Conservation (phyloP, 2,888 invertebrate genomes). For the Mesochorus sp. region DNA sequence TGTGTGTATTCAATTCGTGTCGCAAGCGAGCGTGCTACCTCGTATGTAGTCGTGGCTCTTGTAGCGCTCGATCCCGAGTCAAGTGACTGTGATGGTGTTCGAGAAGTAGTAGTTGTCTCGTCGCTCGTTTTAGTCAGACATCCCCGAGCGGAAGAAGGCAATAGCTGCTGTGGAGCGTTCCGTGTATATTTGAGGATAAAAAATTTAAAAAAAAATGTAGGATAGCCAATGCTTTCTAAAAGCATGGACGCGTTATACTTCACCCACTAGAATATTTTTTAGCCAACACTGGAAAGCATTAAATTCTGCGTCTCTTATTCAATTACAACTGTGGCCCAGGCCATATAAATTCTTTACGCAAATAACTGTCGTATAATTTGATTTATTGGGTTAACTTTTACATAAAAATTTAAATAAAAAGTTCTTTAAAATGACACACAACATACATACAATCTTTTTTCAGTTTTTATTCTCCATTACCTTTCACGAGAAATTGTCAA, state of each 20-base stretch:
- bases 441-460: too few relatives aligned
- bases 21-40: neutral
- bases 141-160: neutral
- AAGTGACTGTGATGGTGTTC: conserved; percentile 24
- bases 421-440: too few relatives aligned
- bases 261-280: conserved; percentile 7
- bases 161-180: neutral
- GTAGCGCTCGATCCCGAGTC: conserved; percentile 17
- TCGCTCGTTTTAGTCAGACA: conserved; percentile 39
- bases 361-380: conserved; percentile 38
- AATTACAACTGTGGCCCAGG: conserved; percentile 34
- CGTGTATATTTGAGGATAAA: conserved; percentile 10
- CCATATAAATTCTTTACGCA: conserved; percentile 39
- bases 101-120: conserved; percentile 43
- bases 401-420: too few relatives aligned
- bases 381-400: conserved; percentile 23
- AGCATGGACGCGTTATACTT: conserved; percentile 3
- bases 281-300: conserved; percentile 2
- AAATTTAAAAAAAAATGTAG: conserved; percentile 6
- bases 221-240: neutral
- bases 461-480: too few relatives aligned
- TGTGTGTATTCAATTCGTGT: conserved; percentile 1
- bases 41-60: conserved; percentile 23
- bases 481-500: too few relatives aligned
- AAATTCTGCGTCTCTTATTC: conserved; percentile 47